Evolutionary conservation across 2,113 vertebrate species (phyloP).

Genomic region (Malaclemys terrapin): DNA sequence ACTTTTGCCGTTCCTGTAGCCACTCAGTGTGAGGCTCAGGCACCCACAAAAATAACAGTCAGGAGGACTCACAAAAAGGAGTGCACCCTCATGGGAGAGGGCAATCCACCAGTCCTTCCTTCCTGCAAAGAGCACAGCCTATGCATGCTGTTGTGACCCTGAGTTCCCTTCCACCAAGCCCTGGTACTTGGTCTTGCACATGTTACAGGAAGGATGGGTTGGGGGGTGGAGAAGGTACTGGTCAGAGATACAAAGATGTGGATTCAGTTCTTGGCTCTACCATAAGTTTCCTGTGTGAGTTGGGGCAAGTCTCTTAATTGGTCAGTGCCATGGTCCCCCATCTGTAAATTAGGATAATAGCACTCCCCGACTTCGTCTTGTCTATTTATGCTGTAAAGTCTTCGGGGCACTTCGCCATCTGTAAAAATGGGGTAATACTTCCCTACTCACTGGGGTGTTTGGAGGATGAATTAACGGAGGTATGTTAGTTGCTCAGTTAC

Average conservation of each 20-base stretch:
- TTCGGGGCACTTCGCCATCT: neutral
- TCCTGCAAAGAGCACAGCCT: neutral
- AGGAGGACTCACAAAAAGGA: neutral
- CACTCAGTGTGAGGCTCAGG: neutral
- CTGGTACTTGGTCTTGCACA: neutral
- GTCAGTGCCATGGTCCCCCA: neutral
- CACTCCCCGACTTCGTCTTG: neutral
- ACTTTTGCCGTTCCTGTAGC: neutral
- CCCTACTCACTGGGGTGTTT: neutral
- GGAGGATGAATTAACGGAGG: neutral
- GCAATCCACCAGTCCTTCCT: neutral
- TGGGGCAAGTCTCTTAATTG: neutral
- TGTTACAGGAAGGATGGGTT: neutral
- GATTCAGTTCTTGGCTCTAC: neutral
- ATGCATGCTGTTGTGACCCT: rapidly evolving
- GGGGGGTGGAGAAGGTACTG: neutral
- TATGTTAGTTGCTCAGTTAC: neutral
- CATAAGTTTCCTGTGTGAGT: rapidly evolving
- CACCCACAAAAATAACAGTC: neutral
- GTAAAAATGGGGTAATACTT: neutral
- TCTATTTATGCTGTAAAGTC: neutral
- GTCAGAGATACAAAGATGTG: neutral
- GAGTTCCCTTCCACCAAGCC: neutral
- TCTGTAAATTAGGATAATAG: neutral
- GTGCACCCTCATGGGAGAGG: neutral